A percentile compares a stretch with the other conserved stretches of the same genome.
Evolutionary conservation across 1,140 invertebrate genomes (phyloP).

Genomic region (Drosophila lacteicornis): DNA sequence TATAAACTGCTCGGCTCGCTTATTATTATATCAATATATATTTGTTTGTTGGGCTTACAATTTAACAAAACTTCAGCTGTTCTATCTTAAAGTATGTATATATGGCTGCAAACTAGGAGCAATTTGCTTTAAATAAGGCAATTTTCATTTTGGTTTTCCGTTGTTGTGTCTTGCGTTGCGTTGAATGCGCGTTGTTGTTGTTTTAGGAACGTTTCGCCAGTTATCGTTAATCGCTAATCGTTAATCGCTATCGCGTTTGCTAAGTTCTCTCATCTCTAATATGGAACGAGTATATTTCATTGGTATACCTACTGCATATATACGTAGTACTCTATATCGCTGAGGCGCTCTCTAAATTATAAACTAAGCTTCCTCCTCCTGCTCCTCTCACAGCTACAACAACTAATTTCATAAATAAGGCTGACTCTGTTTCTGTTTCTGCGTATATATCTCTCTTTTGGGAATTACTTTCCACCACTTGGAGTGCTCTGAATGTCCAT

Average conservation of each 20-base stretch:
- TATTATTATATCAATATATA: conserved; percentile 15
- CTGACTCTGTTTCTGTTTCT: conserved; percentile 41
- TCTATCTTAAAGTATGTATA: conserved; percentile 50
- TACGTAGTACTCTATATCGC: conserved; percentile 45
- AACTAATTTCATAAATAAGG: conserved; percentile 83
- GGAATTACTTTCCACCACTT: conserved; percentile 35
- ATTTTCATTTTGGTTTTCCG: conserved; percentile 46
- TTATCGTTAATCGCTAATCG: background rate
- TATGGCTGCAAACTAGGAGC: conserved; percentile 78
- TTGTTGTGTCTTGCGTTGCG: conserved; percentile 43
- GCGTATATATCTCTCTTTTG: conserved; percentile 13
- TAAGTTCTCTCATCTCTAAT: conserved; percentile 60
- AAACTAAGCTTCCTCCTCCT: conserved; percentile 65
- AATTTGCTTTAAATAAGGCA: conserved; percentile 77
- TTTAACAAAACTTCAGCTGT: conserved; percentile 50
- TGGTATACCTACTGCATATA: conserved; percentile 41
- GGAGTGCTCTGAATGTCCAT: conserved; percentile 33
- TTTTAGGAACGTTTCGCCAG: conserved; percentile 74
- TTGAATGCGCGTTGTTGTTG: conserved; percentile 14
- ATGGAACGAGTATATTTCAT: conserved; percentile 57
- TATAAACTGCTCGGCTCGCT: conserved; percentile 50
- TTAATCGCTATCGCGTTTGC: conserved; percentile 24
- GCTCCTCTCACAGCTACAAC: conserved; percentile 54
- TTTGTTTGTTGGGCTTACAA: conserved; percentile 37
- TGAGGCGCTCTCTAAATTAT: conserved; percentile 74